Conservation (phyloP, 1,140 invertebrate genomes). For the Lepeophtheirus salmonis region DNA sequence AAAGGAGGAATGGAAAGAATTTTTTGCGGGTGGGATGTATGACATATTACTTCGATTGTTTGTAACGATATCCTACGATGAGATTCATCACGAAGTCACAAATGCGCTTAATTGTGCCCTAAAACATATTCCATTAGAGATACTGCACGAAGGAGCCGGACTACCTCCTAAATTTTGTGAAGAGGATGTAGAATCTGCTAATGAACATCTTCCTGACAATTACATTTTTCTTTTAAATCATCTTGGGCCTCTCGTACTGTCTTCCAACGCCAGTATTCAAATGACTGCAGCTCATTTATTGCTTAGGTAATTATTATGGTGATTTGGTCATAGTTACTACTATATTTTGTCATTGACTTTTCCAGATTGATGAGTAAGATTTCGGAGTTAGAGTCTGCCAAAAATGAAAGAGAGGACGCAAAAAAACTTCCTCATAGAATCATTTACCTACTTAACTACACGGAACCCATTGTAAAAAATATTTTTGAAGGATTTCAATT, state of each 20-base stretch:
- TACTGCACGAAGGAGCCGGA: not conserved
- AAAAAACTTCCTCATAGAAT: not conserved
- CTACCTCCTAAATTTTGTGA: conserved; percentile 12
- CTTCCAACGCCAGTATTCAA: not conserved
- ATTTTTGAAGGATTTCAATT: conserved; percentile 10
- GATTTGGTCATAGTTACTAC: not conserved
- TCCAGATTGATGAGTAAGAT: not conserved
- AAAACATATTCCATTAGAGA: not conserved
- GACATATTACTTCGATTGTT: conserved; percentile 25
- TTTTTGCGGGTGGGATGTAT: conserved; percentile 27
- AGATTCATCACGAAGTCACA: conserved; percentile 14
- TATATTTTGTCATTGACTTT: not conserved
- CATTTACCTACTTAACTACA: not conserved
- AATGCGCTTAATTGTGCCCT: not conserved
- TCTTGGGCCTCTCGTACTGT: not conserved
- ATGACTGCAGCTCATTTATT: not conserved
- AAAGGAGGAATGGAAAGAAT: conserved; percentile 28
- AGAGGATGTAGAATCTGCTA: conserved; percentile 19
- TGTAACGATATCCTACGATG: conserved; percentile 22
- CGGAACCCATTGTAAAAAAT: conserved; percentile 19
- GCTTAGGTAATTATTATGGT: not conserved
- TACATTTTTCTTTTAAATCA: conserved; percentile 4
- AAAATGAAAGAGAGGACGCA: conserved; percentile 11
- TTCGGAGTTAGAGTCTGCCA: not conserved
- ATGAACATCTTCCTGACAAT: conserved; percentile 23